A percentile compares a stretch with the other conserved stretches of the same genome.
phyloP scores from a whole-genome alignment of 2,797 vertebrate genomes.

The Sphenopsis melanotis region DNA sequence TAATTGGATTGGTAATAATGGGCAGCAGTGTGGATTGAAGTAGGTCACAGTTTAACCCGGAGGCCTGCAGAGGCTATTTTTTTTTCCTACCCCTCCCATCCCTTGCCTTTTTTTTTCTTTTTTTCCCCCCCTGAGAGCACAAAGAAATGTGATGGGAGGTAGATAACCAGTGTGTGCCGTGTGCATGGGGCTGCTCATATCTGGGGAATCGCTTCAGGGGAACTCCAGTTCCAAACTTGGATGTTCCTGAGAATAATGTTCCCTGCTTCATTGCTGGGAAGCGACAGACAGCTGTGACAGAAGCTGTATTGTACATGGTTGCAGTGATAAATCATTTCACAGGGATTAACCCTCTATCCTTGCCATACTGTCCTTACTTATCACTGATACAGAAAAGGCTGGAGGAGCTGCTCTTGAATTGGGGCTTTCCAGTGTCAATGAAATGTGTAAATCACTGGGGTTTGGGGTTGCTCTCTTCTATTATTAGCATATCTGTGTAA shows the following conservation, averaged over 20 bases:
- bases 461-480: not conserved
- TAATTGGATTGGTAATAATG: conserved; percentile 68
- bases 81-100: not conserved
- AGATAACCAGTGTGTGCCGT: not conserved
- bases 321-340: not conserved
- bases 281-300: not conserved
- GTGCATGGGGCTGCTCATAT: not conserved
- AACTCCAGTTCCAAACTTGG: not conserved
- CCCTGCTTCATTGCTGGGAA: not conserved
- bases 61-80: conserved; percentile 9
- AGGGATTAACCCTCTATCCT: not conserved
- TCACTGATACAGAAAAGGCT: not conserved
- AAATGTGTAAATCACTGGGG: not conserved
- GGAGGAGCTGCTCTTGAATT: not conserved
- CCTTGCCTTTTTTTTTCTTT: not conserved
- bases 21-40: conserved; percentile 52
- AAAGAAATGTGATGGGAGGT: not conserved
- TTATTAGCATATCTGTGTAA: not conserved
- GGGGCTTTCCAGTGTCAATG: not conserved
- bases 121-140: not conserved
- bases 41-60: conserved; percentile 60
- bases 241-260: not conserved
- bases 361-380: not conserved
- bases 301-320: not conserved
- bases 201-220: not conserved